A percentile compares a stretch with the other conserved stretches of the same genome.
phyloP scores from a whole-genome alignment of 2,113 vertebrate species.

The Riparia riparia region DNA sequence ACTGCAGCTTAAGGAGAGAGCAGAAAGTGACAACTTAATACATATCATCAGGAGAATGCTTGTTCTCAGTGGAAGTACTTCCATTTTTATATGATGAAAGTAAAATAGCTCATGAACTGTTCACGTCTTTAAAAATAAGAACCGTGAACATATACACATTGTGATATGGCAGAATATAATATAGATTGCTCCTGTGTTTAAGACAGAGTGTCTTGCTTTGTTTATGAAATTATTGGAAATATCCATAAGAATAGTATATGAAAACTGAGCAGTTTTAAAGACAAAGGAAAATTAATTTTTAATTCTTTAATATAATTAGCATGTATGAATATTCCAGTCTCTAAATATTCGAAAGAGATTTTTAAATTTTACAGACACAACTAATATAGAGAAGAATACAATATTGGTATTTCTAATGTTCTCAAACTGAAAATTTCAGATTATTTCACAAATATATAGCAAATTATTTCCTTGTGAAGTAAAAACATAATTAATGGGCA shows the following conservation, averaged over 20 bases:
- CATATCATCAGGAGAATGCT: not conserved
- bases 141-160: rapidly evolving
- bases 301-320: not conserved
- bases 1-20: not conserved
- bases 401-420: not conserved
- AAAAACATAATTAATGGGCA: not conserved
- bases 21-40: not conserved
- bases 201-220: not conserved
- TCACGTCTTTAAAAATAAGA: not conserved
- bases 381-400: not conserved
- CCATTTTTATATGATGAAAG: not conserved
- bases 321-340: not conserved
- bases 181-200: not conserved
- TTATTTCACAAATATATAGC: not conserved
- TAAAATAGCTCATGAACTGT: not conserved
- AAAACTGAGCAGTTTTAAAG: not conserved
- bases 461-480: not conserved
- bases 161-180: not conserved
- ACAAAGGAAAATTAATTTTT: not conserved
- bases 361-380: not conserved
- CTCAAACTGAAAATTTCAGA: not conserved
- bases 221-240: not conserved
- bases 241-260: not conserved
- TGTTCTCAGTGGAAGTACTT: not conserved
- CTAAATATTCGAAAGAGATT: not conserved